phyloP scores from a whole-genome alignment of 2,113 vertebrate species.

The Xiphophorus hellerii region DNA sequence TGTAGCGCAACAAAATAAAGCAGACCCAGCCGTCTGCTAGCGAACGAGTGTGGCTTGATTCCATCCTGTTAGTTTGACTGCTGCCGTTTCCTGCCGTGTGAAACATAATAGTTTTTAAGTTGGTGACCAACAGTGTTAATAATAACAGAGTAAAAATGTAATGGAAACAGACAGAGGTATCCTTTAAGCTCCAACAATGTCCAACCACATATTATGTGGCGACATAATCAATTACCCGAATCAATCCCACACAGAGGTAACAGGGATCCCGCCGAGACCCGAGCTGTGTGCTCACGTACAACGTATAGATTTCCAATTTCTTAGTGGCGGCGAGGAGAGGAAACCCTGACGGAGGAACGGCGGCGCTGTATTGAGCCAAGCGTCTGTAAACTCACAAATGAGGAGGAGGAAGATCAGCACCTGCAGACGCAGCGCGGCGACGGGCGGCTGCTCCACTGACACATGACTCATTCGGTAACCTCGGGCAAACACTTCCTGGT shows the following conservation, averaged over 20 bases:
- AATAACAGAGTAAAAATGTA: background rate
- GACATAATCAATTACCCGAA: conserved; percentile 22
- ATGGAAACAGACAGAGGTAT: conserved; percentile 10
- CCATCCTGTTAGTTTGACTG: background rate
- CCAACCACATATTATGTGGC: conserved; percentile 11
- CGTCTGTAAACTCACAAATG: background rate
- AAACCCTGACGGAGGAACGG: background rate
- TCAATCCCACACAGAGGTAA: conserved; percentile 3
- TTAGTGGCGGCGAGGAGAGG: background rate
- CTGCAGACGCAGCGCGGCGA: conserved; percentile 15
- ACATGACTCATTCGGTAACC: conserved; percentile 54
- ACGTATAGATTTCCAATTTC: conserved; percentile 10
- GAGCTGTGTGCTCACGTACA: background rate
- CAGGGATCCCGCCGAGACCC: conserved; percentile 3
- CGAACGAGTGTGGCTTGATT: background rate
- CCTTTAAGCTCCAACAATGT: conserved; percentile 18
- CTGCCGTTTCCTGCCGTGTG: background rate
- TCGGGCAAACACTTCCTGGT: conserved; percentile 56
- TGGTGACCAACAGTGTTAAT: conserved; percentile 11
- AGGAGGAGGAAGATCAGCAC: conserved; percentile 22
- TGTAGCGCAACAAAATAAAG: background rate
- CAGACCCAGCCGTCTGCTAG: background rate
- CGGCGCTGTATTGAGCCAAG: background rate
- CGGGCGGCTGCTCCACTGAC: conserved; percentile 29
- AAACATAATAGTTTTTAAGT: background rate